phyloP scores from a whole-genome alignment of 2,113 vertebrate species.

The Phoenicopterus ruber region DNA sequence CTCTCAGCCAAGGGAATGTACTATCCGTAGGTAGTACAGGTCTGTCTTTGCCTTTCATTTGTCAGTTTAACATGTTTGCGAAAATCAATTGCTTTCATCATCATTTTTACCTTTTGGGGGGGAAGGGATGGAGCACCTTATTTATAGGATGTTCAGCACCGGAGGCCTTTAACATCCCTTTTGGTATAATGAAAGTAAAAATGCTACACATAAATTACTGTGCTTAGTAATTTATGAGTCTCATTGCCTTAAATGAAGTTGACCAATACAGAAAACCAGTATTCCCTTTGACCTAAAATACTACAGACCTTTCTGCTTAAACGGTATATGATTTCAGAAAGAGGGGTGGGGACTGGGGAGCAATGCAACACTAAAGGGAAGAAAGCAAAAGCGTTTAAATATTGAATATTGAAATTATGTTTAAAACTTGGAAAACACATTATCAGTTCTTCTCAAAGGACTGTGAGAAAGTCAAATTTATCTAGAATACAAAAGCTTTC shows the following conservation, averaged over 20 bases:
- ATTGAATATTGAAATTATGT: background rate
- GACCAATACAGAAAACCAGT: background rate
- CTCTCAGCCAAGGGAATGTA: background rate
- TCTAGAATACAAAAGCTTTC: background rate
- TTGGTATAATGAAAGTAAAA: background rate
- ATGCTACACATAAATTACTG: background rate
- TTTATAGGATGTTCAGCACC: background rate
- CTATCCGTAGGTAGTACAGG: background rate
- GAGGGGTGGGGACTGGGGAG: background rate
- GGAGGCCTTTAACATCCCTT: background rate
- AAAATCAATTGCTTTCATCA: background rate
- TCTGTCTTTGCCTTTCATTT: background rate
- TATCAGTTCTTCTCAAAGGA: background rate
- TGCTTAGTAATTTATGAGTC: background rate
- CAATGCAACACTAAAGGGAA: background rate
- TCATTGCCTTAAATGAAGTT: background rate
- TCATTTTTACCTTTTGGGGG: background rate
- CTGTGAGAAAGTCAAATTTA: background rate
- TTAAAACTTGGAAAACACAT: background rate
- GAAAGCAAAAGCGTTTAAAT: background rate
- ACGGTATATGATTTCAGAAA: background rate
- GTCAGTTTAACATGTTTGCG: background rate
- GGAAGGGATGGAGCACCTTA: background rate
- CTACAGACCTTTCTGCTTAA: background rate
- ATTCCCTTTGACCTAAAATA: background rate